A percentile compares a stretch with the other conserved stretches of the same genome.
phyloP scores from a whole-genome alignment of 2,888 invertebrate genomes.

The Hirtodrosophila trivittata region DNA sequence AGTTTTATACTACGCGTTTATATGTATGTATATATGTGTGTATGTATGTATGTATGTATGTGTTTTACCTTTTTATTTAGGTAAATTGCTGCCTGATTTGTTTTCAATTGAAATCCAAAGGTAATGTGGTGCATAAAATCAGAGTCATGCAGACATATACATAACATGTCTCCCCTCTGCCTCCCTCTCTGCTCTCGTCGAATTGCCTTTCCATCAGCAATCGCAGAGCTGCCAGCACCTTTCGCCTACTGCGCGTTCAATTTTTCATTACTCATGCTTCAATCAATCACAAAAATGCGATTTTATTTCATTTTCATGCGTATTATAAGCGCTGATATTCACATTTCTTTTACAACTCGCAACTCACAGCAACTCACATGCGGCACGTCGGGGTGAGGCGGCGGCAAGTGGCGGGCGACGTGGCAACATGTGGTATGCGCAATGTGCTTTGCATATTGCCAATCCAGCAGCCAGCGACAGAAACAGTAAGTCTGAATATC shows the following conservation, averaged over 20 bases:
- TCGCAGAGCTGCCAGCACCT: slow-evolving; percentile 36
- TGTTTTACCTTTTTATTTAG: slow-evolving; percentile 38
- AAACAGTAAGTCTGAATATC: slow-evolving; percentile 6
- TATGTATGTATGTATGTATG: slow-evolving; percentile 5
- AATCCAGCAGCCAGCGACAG: slow-evolving; percentile 38
- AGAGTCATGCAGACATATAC: slow-evolving; percentile 75
- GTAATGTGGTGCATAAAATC: slow-evolving; percentile 81
- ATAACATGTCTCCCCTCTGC: slow-evolving; percentile 59
- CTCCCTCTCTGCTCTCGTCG: not conserved
- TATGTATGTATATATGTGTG: slow-evolving; percentile 48
- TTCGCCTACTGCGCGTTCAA: slow-evolving; percentile 64
- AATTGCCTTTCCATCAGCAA: not conserved
- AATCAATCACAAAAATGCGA: slow-evolving; percentile 80
- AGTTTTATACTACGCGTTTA: slow-evolving; percentile 14
- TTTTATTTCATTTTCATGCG: slow-evolving; percentile 80
- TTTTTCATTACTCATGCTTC: slow-evolving; percentile 81
- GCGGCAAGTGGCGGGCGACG: slow-evolving; percentile 12
- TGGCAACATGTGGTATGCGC: slow-evolving; percentile 70
- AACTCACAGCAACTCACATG: slow-evolving; percentile 36
- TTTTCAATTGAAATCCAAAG: slow-evolving; percentile 75
- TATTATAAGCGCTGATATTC: slow-evolving; percentile 75
- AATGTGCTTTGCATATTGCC: slow-evolving; percentile 69
- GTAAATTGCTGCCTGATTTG: slow-evolving; percentile 76
- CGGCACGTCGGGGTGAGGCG: slow-evolving; percentile 13
- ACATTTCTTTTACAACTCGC: slow-evolving; percentile 69